Evolutionary conservation across 2,888 invertebrate genomes (phyloP).

Genomic region (Mimas tiliae): DNA sequence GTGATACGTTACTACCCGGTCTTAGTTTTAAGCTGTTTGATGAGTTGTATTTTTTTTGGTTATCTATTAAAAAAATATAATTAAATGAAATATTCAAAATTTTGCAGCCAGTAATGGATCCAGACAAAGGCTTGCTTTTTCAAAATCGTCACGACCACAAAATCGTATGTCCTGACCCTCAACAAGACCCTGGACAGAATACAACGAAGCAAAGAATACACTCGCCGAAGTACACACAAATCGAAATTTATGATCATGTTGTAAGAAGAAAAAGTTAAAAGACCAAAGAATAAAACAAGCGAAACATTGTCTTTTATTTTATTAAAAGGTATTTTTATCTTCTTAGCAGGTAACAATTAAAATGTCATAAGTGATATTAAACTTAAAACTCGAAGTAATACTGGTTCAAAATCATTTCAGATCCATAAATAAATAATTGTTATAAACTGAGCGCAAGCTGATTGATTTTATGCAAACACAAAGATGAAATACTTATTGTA

Average conservation of each 20-base stretch:
- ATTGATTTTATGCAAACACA: not conserved
- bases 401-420: constrained; percentile 9
- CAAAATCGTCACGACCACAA: constrained; percentile 92
- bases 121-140: constrained; percentile 89
- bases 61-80: too few relatives aligned
- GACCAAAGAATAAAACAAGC: constrained; percentile 29
- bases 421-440: constrained; percentile 1
- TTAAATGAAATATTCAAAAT: too few relatives aligned
- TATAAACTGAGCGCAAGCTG: not conserved
- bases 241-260: constrained; percentile 92
- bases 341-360: not conserved
- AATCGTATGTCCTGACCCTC: constrained; percentile 89
- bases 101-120: constrained; percentile 87
- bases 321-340: not conserved
- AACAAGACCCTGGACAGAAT: constrained; percentile 86
- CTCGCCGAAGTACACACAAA: constrained; percentile 88
- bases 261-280: constrained; percentile 83
- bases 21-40: too few relatives aligned
- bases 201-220: constrained; percentile 86
- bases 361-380: constrained; percentile 18
- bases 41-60: too few relatives aligned
- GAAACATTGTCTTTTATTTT: constrained; percentile 38
- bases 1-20: too few relatives aligned
- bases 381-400: constrained; percentile 22
- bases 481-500: too few relatives aligned